Conservation (phyloP, 30 jellyfish, hydroid and myxozoan genomes). For the Aurelia coerulea region DNA sequence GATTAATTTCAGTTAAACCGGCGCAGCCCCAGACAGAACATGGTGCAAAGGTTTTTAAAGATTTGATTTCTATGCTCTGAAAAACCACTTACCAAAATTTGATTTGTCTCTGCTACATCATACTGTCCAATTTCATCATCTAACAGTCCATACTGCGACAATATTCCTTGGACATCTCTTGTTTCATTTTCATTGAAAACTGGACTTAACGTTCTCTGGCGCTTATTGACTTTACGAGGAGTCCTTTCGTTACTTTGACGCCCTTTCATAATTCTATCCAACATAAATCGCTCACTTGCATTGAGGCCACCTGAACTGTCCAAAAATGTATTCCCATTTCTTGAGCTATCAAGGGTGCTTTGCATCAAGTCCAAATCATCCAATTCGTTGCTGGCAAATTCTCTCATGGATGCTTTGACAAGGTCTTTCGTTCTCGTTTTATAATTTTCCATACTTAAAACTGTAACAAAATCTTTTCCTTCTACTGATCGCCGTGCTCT, state of each 20-base stretch:
- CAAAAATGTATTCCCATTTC: slow-evolving; percentile 5
- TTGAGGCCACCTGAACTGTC: slow-evolving; percentile 17
- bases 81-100: slow-evolving; percentile 29
- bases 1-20: no score
- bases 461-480: slow-evolving; percentile 58
- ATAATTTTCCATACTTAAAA: slow-evolving; percentile 45
- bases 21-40: no score
- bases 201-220: slow-evolving; percentile 28
- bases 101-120: slow-evolving; percentile 17
- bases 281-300: slow-evolving; percentile 16
- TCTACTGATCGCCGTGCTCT: slow-evolving; percentile 14
- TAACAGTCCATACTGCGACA: slow-evolving; percentile 55
- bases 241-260: slow-evolving; percentile 8
- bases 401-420: slow-evolving; percentile 29
- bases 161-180: slow-evolving; percentile 45
- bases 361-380: neutral
- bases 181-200: neutral
- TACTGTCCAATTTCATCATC: slow-evolving; percentile 44
- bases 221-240: neutral
- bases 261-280: slow-evolving; percentile 23
- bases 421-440: slow-evolving; percentile 46
- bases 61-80: no score
- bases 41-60: no score
- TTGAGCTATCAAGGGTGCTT: neutral
- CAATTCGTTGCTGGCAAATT: slow-evolving; percentile 12